A percentile compares a stretch with the other conserved stretches of the same genome.
These are phyloP conservation scores for Sinocyclocheilus grahami DNA, from an alignment of 2,113 vertebrate species.

Conservation along the genomic window DNA sequence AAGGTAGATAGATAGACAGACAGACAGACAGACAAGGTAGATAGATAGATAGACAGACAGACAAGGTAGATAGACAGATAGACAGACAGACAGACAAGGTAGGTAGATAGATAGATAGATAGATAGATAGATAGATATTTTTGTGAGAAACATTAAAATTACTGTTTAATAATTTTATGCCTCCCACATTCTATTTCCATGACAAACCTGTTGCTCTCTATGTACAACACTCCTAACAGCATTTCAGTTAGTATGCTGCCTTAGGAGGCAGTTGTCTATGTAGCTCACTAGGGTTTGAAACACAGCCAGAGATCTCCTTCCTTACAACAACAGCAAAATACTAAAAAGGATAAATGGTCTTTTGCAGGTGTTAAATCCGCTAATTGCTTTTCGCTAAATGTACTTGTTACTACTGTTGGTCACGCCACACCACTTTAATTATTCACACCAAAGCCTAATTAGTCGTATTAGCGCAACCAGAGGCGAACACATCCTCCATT, in stretches of 20 bases:
- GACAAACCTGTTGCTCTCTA: neutral
- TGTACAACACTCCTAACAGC: neutral
- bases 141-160: no score
- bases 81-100: no score
- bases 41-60: no score
- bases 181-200: neutral
- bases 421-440: conserved; percentile 76
- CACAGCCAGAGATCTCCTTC: conserved; percentile 62
- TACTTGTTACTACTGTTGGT: conserved; percentile 68
- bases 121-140: no score
- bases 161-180: no score
- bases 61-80: no score
- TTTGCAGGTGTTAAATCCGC: conserved; percentile 74
- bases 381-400: conserved; percentile 75
- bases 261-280: neutral
- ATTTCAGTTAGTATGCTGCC: neutral
- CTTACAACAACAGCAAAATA: conserved; percentile 37
- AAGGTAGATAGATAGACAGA: no score
- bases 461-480: conserved; percentile 75
- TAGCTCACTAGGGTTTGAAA: conserved; percentile 49
- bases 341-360: conserved; percentile 63
- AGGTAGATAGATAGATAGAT: no score
- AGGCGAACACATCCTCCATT: conserved; percentile 75
- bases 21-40: no score
- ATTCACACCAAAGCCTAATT: conserved; percentile 76